Base-by-base conservation (phyloP, 2,888 invertebrate species). In the Acrobasis consociella region DNA sequence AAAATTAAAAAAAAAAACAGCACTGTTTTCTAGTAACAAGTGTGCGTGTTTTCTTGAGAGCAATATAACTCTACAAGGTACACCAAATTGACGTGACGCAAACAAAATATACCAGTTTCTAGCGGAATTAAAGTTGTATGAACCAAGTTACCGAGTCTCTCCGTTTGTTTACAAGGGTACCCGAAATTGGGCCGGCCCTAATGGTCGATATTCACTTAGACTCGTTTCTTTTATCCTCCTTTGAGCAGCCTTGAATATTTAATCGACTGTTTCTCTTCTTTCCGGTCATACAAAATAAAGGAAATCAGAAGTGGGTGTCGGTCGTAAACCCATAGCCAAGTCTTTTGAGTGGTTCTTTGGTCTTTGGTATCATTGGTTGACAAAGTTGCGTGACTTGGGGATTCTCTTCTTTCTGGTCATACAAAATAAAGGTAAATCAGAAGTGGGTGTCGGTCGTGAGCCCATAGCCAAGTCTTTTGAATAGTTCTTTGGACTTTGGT, bases 161-260 rank as follows among this genome's bases (percentile, higher is more conserved):
- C 5, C 9, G 46, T 46, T 46, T 46, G 13, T 46, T 13, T 46
- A 46, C 46, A 46, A 46, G 46, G 46, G 46, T 46, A 13, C n/a
- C 13, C 13, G 13, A 46, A 46, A 46, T 46, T 46, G 46, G 46
- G 46, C 46, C 46, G 13, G 46, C 46, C n/a, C 46, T 46, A 46
- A 46, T 46, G 13, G 46, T 17, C 50, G 50, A 51, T 51, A 51
- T 51, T 17, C 50, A 51, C 50, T 51, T 51, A 51, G 17, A 51
- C 17, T 51, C 16, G 16, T 51, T 51, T 51, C 50, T 51, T 51
- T 51, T 51, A 51, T 51, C 50, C 50, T 17, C 50, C 2, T 51
- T 9, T 10, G 17, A 51, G 15, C 49, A 49, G 13, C 50, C 17
- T 17, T 52, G 52, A 52, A 52, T 52, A 52, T 52, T 52, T 22